A percentile compares a stretch with the other conserved stretches of the same genome.
These are phyloP conservation scores for Heliconius cydno DNA, from an alignment of 2,888 invertebrate genomes.

Conservation along the genomic window DNA sequence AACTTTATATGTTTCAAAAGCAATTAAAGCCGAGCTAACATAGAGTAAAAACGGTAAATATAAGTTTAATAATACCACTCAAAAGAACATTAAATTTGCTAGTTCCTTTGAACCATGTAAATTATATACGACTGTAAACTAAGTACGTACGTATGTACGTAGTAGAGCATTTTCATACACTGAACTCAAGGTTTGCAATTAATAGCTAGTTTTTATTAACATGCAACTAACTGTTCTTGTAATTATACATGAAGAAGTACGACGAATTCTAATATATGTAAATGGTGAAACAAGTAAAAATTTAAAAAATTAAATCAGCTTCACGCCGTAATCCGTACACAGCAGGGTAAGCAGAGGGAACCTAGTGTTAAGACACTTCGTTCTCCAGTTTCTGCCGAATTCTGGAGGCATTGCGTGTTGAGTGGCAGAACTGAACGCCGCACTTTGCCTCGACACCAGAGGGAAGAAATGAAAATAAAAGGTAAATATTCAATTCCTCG, in stretches of 20 bases:
- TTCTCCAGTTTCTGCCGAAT: too few relatives aligned
- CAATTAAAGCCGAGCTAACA: constrained; percentile 22
- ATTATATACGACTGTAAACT: constrained; percentile 18
- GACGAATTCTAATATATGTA: not conserved
- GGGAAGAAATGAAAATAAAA: too few relatives aligned
- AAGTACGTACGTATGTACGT: constrained; percentile 3
- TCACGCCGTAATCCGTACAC: too few relatives aligned
- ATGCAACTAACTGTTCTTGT: not conserved
- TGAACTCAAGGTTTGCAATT: not conserved
- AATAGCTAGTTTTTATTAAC: constrained; percentile 1
- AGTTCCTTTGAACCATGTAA: constrained; percentile 25
- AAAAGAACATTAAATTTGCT: constrained; percentile 19
- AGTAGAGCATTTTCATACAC: not conserved
- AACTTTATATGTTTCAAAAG: constrained; percentile 29
- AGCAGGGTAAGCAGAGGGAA: too few relatives aligned
- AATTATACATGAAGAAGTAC: not conserved
- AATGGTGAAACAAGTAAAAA: not conserved
- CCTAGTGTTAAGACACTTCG: too few relatives aligned
- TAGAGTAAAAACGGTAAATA: constrained; percentile 29
- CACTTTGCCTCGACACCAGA: too few relatives aligned
- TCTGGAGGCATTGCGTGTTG: too few relatives aligned
- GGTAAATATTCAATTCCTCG: too few relatives aligned
- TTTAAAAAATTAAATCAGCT: too few relatives aligned
- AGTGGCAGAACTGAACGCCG: too few relatives aligned
- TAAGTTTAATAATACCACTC: constrained; percentile 29